These are phyloP conservation scores for Linyphia triangularis DNA, from an alignment of 2,888 invertebrate species.

Conservation along the genomic window DNA sequence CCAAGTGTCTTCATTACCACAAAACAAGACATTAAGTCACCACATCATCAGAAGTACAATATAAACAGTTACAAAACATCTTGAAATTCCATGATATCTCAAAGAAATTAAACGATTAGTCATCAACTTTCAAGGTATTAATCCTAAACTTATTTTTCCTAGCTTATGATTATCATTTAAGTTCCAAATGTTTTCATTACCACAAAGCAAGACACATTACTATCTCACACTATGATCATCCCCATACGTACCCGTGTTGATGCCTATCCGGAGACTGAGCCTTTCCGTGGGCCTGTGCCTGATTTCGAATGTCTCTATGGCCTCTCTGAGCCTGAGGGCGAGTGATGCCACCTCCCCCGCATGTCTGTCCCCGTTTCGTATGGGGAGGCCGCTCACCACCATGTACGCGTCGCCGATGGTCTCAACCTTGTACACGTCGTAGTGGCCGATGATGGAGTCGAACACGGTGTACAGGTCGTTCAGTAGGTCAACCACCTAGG, in stretches of 20 bases:
- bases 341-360: constrained; percentile 96
- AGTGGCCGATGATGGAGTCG: constrained; percentile 91
- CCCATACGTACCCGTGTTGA: constrained; percentile 87
- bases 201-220: not conserved
- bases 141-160: not conserved
- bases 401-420: constrained; percentile 95
- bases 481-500: constrained; percentile 89
- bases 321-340: constrained; percentile 91
- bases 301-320: constrained; percentile 89
- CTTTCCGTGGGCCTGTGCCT: constrained; percentile 91
- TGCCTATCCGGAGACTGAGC: constrained; percentile 93
- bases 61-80: too few species aligned
- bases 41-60: too few species aligned
- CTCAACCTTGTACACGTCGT: constrained; percentile 95
- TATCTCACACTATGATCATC: not conserved
- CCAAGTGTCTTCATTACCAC: too few species aligned
- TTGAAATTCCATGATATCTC: too few species aligned
- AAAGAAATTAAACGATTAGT: not conserved
- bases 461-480: constrained; percentile 93
- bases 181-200: not conserved
- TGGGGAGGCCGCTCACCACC: constrained; percentile 92
- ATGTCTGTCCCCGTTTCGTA: constrained; percentile 90
- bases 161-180: not conserved
- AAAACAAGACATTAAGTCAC: too few species aligned
- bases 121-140: not conserved